Base-by-base conservation (phyloP, 2,888 invertebrate species). In the Oscheius sp. region DNA sequence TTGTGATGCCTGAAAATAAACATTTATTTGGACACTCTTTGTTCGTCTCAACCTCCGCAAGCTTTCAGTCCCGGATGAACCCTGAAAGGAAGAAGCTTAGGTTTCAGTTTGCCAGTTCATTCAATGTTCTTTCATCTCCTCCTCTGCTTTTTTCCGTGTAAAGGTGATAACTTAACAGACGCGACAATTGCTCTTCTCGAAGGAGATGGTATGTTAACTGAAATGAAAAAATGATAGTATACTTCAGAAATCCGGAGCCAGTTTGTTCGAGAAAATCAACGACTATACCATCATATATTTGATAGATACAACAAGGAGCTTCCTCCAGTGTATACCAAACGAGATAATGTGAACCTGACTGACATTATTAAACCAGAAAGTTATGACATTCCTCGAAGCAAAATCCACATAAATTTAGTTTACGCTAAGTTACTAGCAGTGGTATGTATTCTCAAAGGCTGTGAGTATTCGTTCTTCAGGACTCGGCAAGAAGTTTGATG, bases 351-450 rank as follows among this genome's bases (percentile, higher is more conserved):
- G 10, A 48, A 65, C 11, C 2, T 33, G 13, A 33, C 68, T 51
- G 53, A 68, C 29, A 37, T 57, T n/a, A 21, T 58, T 1, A n/a
- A n/a, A 37, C 13, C 7, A 21, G 70, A 59, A 33, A 70, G n/a
- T 33, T 50, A 70, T 32, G 13, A 35, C n/a, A 58, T 70, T 48
- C 58, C 70, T n/a, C 62, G 37, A 53, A 29, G 33, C 9, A 42
- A 53, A n/a, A 51, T 72, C 1, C 4, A 7, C 32, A 62, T 72
- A 7, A n/a, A 21, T 2, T 42, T 72, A n/a, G 62, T 50, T 5
- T 72, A 72, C 37, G 47, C 72, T 3, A 72, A 72, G 32, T 21
- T 72, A 2, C 10, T 72, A 32, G 62, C 51, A 62, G 72, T 72
- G 50, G 72, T 72, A 9, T 4, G 72, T 62, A 33, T 29, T 21